These are phyloP conservation scores for Blastomussa wellsi DNA, from an alignment of 92 coral and sea anemone species.

Conservation along the genomic window DNA sequence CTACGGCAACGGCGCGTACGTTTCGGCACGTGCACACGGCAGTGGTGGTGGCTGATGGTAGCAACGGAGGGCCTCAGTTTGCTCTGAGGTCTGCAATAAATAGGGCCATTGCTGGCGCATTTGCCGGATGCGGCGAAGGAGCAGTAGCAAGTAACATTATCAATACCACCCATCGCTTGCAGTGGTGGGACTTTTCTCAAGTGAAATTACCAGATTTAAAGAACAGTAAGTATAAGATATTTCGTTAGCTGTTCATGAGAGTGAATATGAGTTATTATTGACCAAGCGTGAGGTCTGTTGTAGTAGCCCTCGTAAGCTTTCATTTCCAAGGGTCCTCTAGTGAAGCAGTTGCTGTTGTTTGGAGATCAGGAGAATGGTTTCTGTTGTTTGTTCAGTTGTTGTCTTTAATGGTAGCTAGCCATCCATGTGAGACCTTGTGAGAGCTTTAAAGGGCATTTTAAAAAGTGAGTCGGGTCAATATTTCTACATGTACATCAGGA, in stretches of 20 bases:
- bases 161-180: slow-evolving; percentile 88
- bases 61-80: slow-evolving; percentile 79
- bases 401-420: too few relatives aligned
- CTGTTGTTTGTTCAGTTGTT: too few relatives aligned
- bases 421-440: too few relatives aligned
- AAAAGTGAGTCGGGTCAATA: background rate
- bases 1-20: slow-evolving; percentile 91
- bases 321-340: too few relatives aligned
- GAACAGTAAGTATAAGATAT: slow-evolving; percentile 53
- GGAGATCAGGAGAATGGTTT: too few relatives aligned
- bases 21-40: slow-evolving; percentile 89
- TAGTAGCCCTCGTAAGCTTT: too few relatives aligned
- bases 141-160: slow-evolving; percentile 90
- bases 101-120: slow-evolving; percentile 89
- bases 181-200: slow-evolving; percentile 91
- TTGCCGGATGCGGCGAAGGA: slow-evolving; percentile 92
- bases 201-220: slow-evolving; percentile 70
- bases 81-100: slow-evolving; percentile 87
- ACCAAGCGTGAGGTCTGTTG: background rate
- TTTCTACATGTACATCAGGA: background rate
- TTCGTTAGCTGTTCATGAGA: background rate
- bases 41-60: slow-evolving; percentile 77
- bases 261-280: background rate
- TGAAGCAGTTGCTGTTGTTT: too few relatives aligned
- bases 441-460: too few relatives aligned